A percentile compares a stretch with the other conserved stretches of the same genome.
These are phyloP conservation scores for Psettodes erumei DNA, from an alignment of 2,113 vertebrate genomes.

Conservation along the genomic window DNA sequence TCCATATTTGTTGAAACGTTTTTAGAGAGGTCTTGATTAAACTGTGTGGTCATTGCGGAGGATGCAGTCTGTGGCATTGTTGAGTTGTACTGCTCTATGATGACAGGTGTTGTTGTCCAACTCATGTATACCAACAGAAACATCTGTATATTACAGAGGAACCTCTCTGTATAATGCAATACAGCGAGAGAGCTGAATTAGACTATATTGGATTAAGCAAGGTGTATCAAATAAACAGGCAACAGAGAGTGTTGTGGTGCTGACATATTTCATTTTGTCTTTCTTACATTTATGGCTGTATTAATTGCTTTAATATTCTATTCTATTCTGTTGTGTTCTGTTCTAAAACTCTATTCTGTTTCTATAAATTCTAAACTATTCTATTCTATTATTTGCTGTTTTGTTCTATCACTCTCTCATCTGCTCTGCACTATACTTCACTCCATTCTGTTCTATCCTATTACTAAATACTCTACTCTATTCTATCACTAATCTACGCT, in stretches of 20 bases:
- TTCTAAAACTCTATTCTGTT: neutral
- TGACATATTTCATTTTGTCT: neutral
- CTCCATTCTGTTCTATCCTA: neutral
- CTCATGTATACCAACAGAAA: neutral
- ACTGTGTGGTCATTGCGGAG: neutral
- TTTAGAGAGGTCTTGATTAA: neutral
- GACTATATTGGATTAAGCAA: neutral
- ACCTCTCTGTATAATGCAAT: neutral
- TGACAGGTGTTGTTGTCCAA: neutral
- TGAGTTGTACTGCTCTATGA: neutral
- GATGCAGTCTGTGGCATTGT: neutral
- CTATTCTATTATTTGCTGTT: neutral
- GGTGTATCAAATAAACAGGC: neutral
- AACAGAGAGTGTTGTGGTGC: neutral
- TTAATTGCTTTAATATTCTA: neutral
- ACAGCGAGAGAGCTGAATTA: neutral
- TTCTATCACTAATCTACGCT: neutral
- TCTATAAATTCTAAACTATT: neutral
- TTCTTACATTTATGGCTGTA: neutral
- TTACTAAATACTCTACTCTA: neutral
- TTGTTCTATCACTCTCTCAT: neutral
- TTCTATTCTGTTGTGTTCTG: constrained; percentile 2
- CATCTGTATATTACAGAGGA: neutral
- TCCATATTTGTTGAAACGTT: neutral
- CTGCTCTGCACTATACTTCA: neutral